phyloP scores from a whole-genome alignment of 1,140 invertebrate species.

The Venturia canescens region DNA sequence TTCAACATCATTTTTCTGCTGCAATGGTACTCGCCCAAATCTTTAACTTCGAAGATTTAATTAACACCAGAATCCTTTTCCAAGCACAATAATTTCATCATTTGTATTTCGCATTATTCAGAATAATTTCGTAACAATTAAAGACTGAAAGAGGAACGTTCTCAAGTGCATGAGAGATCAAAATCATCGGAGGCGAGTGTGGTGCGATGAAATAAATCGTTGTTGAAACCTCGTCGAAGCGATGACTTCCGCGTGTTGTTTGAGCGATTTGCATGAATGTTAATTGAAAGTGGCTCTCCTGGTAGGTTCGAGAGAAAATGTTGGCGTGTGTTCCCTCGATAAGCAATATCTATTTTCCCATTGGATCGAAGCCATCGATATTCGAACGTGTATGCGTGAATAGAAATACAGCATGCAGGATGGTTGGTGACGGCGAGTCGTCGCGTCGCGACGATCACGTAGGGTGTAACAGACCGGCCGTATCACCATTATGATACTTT shows the following conservation, averaged over 20 bases:
- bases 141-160: not conserved
- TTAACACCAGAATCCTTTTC: too few relatives aligned
- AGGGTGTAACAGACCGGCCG: constrained; percentile 51
- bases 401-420: not conserved
- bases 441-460: constrained; percentile 46
- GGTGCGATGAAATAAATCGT: not conserved
- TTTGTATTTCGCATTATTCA: too few relatives aligned
- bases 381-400: not conserved
- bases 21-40: too few relatives aligned
- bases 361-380: not conserved
- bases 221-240: constrained; percentile 11
- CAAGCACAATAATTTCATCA: too few relatives aligned
- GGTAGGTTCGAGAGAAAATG: constrained; percentile 4
- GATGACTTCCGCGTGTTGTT: constrained; percentile 34
- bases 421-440: constrained; percentile 14
- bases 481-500: constrained; percentile 52
- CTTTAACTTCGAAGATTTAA: too few relatives aligned
- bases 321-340: not conserved
- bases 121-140: too few relatives aligned
- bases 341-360: constrained; percentile 40
- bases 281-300: constrained; percentile 44
- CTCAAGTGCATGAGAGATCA: not conserved
- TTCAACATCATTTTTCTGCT: too few relatives aligned
- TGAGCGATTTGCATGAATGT: constrained; percentile 50
- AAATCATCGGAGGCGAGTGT: not conserved